These are phyloP conservation scores for Diorhabda carinulata DNA, from an alignment of 1,140 invertebrate species.

Conservation along the genomic window DNA sequence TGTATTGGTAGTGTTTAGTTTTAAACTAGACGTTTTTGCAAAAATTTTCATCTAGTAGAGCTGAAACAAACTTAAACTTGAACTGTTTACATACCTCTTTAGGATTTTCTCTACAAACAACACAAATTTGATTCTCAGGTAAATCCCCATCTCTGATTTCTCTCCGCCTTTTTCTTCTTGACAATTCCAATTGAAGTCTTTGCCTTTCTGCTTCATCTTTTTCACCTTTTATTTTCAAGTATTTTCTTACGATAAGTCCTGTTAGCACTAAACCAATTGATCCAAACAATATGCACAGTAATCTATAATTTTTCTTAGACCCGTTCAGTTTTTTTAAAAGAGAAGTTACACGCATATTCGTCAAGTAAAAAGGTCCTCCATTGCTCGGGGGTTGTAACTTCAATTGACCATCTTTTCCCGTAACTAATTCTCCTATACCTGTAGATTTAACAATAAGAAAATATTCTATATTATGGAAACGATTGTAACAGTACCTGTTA, in stretches of 20 bases:
- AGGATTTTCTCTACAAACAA: conserved; percentile 72
- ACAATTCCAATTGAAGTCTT: conserved; percentile 57
- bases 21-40: no score
- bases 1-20: no score
- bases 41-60: no score
- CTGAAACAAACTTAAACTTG: no score
- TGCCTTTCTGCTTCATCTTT: conserved; percentile 55
- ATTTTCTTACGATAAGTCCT: conserved; percentile 60
- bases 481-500: conserved; percentile 54
- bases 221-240: conserved; percentile 55
- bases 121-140: conserved; percentile 65
- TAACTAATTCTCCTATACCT: conserved; percentile 64
- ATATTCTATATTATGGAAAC: neutral
- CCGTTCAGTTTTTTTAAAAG: conserved; percentile 61
- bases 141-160: conserved; percentile 60
- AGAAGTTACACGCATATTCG: conserved; percentile 51
- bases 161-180: conserved; percentile 60
- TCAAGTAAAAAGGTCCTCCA: conserved; percentile 68
- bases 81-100: conserved; percentile 55
- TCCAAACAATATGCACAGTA: conserved; percentile 63
- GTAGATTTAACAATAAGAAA: neutral
- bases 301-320: conserved; percentile 61
- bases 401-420: conserved; percentile 53
- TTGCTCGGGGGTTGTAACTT: conserved; percentile 64
- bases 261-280: conserved; percentile 62